Evolutionary conservation across 2,797 vertebrate species (phyloP).

Genomic region (Characodon lateralis): DNA sequence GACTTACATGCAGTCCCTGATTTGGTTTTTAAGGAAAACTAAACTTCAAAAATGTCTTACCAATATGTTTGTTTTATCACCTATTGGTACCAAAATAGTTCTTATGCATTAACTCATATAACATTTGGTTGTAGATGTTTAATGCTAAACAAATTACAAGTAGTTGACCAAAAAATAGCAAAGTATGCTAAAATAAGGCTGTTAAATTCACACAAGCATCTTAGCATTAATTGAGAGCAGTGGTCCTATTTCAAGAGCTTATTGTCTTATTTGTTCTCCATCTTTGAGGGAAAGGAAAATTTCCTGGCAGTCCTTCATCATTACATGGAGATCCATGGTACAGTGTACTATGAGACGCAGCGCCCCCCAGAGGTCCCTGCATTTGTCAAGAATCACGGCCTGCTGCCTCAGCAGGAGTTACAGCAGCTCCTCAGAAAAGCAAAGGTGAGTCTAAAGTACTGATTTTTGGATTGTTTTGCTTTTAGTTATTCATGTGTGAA

Average conservation of each 20-base stretch:
- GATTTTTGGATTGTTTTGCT: not conserved
- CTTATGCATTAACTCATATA: not conserved
- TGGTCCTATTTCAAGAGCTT: not conserved
- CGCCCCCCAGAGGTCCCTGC: constrained; percentile 92
- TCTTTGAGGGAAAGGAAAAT: constrained; percentile 89
- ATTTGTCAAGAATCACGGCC: constrained; percentile 96
- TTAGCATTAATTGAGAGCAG: not conserved
- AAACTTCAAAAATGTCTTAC: not conserved
- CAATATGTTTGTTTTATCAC: not conserved
- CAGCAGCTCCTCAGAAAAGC: constrained; percentile 95
- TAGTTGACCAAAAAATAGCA: not conserved
- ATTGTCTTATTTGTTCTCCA: not conserved
- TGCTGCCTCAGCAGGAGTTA: constrained; percentile 93
- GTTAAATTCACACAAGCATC: not conserved
- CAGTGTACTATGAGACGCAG: constrained; percentile 93
- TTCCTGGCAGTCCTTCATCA: constrained; percentile 89
- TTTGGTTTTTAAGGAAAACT: not conserved
- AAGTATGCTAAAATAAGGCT: not conserved
- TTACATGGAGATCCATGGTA: constrained; percentile 97
- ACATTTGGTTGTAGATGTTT: not conserved
- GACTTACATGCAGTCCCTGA: not conserved
- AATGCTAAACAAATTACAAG: not conserved
- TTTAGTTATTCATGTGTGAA: not conserved
- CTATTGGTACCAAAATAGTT: not conserved
- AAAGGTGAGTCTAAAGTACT: constrained; percentile 78